Evolutionary conservation across 1,140 invertebrate species (phyloP).

Genomic region (Stegodyphus mimosarum): DNA sequence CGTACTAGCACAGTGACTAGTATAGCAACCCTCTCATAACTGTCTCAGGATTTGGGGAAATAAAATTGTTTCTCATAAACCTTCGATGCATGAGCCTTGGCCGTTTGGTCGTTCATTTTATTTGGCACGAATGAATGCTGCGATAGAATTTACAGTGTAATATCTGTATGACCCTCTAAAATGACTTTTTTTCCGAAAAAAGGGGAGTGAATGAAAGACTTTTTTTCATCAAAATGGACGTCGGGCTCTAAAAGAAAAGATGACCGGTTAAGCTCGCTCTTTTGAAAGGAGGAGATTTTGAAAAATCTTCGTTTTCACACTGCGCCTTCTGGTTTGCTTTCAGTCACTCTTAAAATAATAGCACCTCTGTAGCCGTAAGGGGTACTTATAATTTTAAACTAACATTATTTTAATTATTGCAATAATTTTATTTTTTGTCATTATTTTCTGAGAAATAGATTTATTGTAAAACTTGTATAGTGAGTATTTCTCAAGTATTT

Average conservation of each 20-base stretch:
- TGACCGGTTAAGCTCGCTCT: conserved; percentile 40
- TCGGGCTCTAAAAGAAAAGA: conserved; percentile 22
- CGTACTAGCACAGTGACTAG: conserved; percentile 27
- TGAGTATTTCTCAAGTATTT: no score
- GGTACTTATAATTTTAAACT: no score
- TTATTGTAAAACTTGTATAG: no score
- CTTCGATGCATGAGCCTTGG: conserved; percentile 32
- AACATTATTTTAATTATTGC: no score
- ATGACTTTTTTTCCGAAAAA: conserved; percentile 9
- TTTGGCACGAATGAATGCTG: conserved; percentile 59
- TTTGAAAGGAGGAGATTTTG: conserved; percentile 16
- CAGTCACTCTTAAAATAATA: no score
- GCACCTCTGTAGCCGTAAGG: no score
- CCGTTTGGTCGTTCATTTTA: conserved; percentile 33
- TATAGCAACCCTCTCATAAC: conserved; percentile 54
- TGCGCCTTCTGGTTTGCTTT: background rate
- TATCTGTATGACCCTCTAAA: conserved; percentile 51
- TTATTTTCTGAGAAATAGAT: no score
- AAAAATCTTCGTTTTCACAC: conserved; percentile 31
- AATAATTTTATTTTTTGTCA: no score
- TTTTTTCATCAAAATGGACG: conserved; percentile 18
- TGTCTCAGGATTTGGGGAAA: conserved; percentile 59
- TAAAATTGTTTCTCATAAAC: conserved; percentile 61
- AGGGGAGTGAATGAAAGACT: conserved; percentile 5
- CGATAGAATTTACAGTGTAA: conserved; percentile 60